Base-by-base conservation (phyloP, 2,888 invertebrate species). In the Pachydiplax longipennis region DNA sequence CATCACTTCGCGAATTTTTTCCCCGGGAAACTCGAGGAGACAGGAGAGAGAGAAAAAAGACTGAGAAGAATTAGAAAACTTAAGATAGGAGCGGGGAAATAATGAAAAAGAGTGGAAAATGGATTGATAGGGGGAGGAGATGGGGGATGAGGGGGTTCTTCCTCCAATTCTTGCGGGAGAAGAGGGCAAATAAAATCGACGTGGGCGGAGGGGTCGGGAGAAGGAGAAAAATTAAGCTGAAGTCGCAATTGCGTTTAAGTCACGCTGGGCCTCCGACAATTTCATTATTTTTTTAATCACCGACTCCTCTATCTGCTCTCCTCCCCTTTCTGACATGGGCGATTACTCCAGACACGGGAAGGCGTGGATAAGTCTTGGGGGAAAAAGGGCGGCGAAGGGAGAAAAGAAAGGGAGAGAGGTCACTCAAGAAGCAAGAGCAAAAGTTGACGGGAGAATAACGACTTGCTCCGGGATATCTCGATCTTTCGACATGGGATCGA, bases 231-330 rank as follows among this genome's bases (percentile, higher is more conserved):
- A 87, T 87, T 87, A 87, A 87, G 87, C 87, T 87, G 87, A 87
- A 87, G 58, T 87, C 87, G 87, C 87, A 87, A 87, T 87, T 87
- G 87, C 87, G 87, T 87, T 87, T 87, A 92, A 92, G 90, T 80
- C 83, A 91, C 53, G 90, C 81, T 61, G 81, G 90, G 80, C 90
- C 80, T 81, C 90, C 80, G 81, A 91, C 91, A 91, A 91, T 91
- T 91, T 91, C 91, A 91, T 91, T 91, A 91, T 91, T 90, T 91
- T 91, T 91, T 91, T 91, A 91, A 91, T 91, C 91, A 91, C 91
- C 91, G 91, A 48, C 65, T 81, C 81, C 61, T 65, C 87, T 58
- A 87, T 87, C 87, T 87, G n/a, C 53, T 82, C 80, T 5, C 80
- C 80, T 65, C 58, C 58, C 53, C 83, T 35, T 3, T n/a, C 31